Base-by-base conservation (phyloP, 2,797 vertebrate species). In the Capromys pilorides region DNA sequence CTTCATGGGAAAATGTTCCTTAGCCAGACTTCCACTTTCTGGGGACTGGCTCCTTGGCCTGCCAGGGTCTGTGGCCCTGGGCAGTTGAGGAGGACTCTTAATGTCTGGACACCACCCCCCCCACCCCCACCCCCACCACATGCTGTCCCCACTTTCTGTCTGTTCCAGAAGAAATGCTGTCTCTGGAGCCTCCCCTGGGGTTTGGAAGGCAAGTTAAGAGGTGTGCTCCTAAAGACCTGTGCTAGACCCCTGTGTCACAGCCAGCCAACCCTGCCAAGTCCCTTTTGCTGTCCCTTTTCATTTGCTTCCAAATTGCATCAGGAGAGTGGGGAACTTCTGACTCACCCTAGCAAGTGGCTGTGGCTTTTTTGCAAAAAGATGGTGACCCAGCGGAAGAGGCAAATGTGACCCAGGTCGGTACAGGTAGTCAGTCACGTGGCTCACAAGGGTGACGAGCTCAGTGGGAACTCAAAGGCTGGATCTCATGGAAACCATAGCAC, bases 391-490 rank as follows among this genome's bases (percentile, higher is more conserved):
- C 64, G 67, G 21, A 89, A 41, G 79, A 81, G 69, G 66, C 61
- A 67, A 67, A 19, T 1, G 8, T 61, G 83, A 82, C 85, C 91
- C 31, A 84, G 78, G 81, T 87, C 94, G 92, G 89, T 96, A 86
- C 39, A 80, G 78, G 78, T 93, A 90, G 85, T 94, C 97, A 90
- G 85, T 94, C 97, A 90, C 84, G 49, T 62, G 89, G 87, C 85
- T 93, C 26, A 28, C 49, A n/a, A 79, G 89, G 95, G n/a, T 14
- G 7, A 90, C 69, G 84, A 91, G 54, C 62, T 95, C 94, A 91
- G 75, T 94, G n/a, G 83, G 75, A 94, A 90, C 94, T 97, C 95
- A 87, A 67, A 91, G 96, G 93, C 95, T 80, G 93, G 92, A 41
- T 39, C 62, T 86, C 87, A 97, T 75, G 82, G 95, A 97, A 97